These are phyloP conservation scores for Illadopsis cleaveri DNA, from an alignment of 2,113 vertebrate species.

Conservation along the genomic window DNA sequence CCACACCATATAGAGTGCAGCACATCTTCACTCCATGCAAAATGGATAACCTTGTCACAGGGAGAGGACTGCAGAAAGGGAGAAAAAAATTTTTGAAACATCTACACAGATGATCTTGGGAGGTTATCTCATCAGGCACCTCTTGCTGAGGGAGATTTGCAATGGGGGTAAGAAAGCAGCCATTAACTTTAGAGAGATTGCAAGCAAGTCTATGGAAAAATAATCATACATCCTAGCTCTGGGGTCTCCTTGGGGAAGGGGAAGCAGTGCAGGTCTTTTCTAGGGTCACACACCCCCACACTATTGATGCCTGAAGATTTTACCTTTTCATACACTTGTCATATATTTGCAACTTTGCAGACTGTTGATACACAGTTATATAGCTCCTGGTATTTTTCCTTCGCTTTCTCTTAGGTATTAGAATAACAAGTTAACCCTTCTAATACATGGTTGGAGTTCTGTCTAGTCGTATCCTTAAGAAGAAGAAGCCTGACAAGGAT, in stretches of 20 bases:
- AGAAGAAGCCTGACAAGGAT: neutral
- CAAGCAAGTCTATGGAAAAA: neutral
- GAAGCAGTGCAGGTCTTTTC: neutral
- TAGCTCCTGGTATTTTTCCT: neutral
- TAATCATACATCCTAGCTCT: neutral
- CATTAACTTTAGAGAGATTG: neutral
- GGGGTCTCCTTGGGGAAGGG: neutral
- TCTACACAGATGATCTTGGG: neutral
- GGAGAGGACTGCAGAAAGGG: neutral
- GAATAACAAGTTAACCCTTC: neutral
- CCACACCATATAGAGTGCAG: accelerated
- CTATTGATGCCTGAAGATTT: neutral
- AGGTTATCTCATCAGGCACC: neutral
- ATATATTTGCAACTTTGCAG: neutral
- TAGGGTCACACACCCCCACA: neutral
- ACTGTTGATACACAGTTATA: neutral
- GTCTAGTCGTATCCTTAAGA: neutral
- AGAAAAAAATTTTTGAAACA: neutral
- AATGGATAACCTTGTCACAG: neutral
- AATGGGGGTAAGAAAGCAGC: neutral
- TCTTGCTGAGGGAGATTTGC: neutral
- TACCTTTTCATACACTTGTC: neutral
- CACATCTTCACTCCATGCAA: accelerated
- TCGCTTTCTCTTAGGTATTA: neutral
- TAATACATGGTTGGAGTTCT: neutral